Base-by-base conservation (phyloP, 2,797 vertebrate species). In the Myoxocephalus aenaeus region DNA sequence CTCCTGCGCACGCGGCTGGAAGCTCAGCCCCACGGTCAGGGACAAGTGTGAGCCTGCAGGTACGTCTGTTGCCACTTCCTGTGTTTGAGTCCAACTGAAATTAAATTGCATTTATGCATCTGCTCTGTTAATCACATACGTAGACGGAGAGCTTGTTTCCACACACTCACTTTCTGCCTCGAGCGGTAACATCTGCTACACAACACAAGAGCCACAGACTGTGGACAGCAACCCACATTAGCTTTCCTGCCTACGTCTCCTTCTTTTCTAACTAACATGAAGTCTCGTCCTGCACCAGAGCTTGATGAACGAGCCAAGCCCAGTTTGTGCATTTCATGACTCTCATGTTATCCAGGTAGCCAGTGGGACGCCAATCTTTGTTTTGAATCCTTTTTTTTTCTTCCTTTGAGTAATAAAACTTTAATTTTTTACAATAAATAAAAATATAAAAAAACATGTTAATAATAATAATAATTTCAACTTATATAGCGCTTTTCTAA, bases 1-100 rank as follows among this genome's bases (percentile, higher is more conserved):
- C 40, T 95, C 94, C 61, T 96, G 95, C 2, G 93, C 94, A 1
- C 50, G 11, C 0, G 94, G 94, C 32, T 96, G 95, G 95, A 95
- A 82, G 84, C 89, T 94, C 69, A 83, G 83, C 32, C 0, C 0
- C 0, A 44, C 46, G 0, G 57, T 92, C 54, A 93, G 20, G 65
- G 76, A 93, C 10, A 91, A 90, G 79, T 96, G 95, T 62, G 77
- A 92, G 15, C 73, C 95, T 46, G 85, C 82, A 75, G 93, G 95
- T 96, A 65, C 69, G 51, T 29, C 29, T 29, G n/a, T 61, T 56
- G 48, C 12, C n/a, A 20, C 34, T 34, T 34, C 34, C 34, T 34
- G 13, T n/a, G 1, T 62, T 7, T 2, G 7, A 29, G n/a, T 42
- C 5, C 6, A 48, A 15, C 34, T 36, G 36, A n/a, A 18, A 48